Conservation (phyloP, 2,113 vertebrate genomes). For the Machaerirhynchus nigripectus region DNA sequence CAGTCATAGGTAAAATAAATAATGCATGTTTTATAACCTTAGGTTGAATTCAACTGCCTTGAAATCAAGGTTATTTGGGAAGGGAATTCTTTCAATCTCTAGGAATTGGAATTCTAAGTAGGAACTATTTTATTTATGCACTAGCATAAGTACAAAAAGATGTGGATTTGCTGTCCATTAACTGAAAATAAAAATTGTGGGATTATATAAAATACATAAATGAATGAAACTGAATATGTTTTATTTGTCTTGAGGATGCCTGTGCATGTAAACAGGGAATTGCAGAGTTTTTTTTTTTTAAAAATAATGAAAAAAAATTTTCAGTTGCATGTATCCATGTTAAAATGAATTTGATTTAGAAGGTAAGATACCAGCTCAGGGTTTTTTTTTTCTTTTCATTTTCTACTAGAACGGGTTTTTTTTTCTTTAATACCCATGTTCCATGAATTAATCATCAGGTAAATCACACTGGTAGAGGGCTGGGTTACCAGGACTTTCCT, state of each 20-base stretch:
- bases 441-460: not conserved
- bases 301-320: not conserved
- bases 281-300: not conserved
- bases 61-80: not conserved
- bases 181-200: not conserved
- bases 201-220: not conserved
- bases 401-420: not conserved
- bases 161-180: not conserved
- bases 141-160: not conserved
- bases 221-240: not conserved
- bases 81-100: not conserved
- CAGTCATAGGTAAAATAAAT: not conserved
- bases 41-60: not conserved
- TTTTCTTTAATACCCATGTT: not conserved
- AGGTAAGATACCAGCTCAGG: not conserved
- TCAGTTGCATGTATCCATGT: not conserved
- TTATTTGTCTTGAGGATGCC: not conserved
- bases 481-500: not conserved
- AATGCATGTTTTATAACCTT: not conserved
- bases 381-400: no score
- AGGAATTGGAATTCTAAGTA: not conserved
- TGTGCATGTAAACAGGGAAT: not conserved
- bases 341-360: not conserved
- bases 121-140: not conserved
- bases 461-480: fast-evolving